These are phyloP conservation scores for Caenorhabditis macrosperma DNA, from an alignment of 2,888 invertebrate species.

Conservation along the genomic window DNA sequence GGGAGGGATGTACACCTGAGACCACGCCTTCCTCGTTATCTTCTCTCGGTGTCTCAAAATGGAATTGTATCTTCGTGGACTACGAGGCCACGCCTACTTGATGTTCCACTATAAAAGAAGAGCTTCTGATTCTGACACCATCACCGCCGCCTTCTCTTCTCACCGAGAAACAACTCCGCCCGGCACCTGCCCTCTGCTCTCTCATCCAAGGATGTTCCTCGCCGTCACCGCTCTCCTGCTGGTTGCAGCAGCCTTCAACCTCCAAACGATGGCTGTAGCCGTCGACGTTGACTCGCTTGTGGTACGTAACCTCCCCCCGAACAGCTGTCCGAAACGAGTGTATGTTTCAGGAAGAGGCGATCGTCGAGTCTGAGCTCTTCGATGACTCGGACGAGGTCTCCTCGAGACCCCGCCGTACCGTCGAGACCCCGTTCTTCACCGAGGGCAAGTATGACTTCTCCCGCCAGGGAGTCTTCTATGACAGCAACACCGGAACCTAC, in stretches of 20 bases:
- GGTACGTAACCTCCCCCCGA: neutral
- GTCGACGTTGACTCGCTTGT: neutral
- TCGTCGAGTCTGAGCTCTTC: neutral
- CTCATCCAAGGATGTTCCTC: neutral
- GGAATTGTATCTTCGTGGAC: neutral
- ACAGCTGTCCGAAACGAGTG: neutral
- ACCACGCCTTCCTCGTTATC: constrained; percentile 1
- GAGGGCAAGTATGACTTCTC: neutral
- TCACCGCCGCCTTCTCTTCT: neutral
- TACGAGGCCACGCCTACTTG: neutral
- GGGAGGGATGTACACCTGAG: neutral
- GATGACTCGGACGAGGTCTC: neutral
- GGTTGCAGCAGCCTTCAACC: neutral
- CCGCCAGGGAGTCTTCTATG: neutral
- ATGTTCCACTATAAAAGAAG: constrained; percentile 2
- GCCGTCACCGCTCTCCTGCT: neutral
- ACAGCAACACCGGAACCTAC: too few relatives aligned
- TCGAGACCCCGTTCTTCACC: neutral
- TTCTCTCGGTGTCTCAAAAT: neutral
- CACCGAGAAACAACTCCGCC: neutral
- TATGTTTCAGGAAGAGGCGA: neutral
- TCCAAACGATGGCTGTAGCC: neutral
- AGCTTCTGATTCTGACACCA: neutral
- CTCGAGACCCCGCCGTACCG: neutral
- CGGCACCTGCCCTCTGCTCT: neutral